Evolutionary conservation across 2,113 vertebrate genomes (phyloP).

Genomic region (Neogobius melanostomus): DNA sequence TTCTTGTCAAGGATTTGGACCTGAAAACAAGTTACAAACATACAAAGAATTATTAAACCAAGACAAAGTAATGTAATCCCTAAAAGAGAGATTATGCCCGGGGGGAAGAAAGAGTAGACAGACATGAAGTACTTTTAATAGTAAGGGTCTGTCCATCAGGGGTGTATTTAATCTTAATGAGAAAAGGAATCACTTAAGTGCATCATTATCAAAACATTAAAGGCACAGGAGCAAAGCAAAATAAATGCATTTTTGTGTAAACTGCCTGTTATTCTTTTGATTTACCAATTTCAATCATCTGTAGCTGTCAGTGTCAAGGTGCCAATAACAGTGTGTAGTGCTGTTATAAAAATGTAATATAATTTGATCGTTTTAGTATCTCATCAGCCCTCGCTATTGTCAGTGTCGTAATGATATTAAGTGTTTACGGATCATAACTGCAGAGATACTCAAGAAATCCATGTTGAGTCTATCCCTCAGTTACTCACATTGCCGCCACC

Average conservation of each 20-base stretch:
- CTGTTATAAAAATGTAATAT: background rate
- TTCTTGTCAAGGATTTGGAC: slow-evolving; percentile 96
- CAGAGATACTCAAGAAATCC: slow-evolving; percentile 67
- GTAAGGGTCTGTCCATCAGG: background rate
- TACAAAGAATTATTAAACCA: background rate
- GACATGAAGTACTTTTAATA: background rate
- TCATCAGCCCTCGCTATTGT: background rate
- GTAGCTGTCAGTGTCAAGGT: background rate
- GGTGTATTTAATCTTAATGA: background rate
- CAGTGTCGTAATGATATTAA: slow-evolving; percentile 5
- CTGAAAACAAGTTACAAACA: slow-evolving; percentile 68
- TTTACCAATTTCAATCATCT: background rate
- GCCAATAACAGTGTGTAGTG: background rate
- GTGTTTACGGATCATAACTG: slow-evolving; percentile 63
- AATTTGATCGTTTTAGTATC: background rate
- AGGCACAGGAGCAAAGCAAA: background rate
- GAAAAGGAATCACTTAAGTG: background rate
- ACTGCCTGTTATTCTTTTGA: background rate
- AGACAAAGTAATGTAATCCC: background rate
- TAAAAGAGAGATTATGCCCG: background rate
- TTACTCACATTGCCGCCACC: slow-evolving; percentile 97
- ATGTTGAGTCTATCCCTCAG: slow-evolving; percentile 67
- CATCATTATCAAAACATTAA: background rate
- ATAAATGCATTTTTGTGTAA: background rate
- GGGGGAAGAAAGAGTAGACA: slow-evolving; percentile 5